Evolutionary conservation across 2,113 vertebrate species (phyloP).

Genomic region (Bufo bufo): DNA sequence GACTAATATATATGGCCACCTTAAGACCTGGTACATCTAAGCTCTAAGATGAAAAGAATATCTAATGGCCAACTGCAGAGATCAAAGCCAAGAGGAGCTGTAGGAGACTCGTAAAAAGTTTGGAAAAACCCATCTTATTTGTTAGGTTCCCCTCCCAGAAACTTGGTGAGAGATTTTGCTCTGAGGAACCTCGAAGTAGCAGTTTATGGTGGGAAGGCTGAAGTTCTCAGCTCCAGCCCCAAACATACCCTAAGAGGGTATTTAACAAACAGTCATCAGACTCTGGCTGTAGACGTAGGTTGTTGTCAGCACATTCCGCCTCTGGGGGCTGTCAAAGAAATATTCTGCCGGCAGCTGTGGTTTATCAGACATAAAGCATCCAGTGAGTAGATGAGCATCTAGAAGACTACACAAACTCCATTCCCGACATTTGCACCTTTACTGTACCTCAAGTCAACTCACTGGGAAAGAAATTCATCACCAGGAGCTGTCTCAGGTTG

Average conservation of each 20-base stretch:
- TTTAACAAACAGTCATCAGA: neutral
- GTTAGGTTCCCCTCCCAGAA: neutral
- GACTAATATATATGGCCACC: too few relatives aligned
- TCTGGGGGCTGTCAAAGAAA: neutral
- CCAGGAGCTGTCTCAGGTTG: neutral
- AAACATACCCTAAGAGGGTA: neutral
- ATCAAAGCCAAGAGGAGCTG: neutral
- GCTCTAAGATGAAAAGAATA: neutral
- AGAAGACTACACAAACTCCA: neutral
- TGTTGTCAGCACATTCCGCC: neutral
- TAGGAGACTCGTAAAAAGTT: neutral
- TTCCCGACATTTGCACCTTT: neutral
- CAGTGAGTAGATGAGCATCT: neutral
- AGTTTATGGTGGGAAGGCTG: neutral
- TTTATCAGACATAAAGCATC: neutral
- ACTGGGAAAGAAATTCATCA: neutral
- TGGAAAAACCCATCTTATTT: neutral
- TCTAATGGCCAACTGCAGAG: neutral
- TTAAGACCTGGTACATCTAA: neutral
- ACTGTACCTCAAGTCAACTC: neutral
- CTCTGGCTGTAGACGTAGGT: neutral
- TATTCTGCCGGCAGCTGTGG: slow-evolving; percentile 3
- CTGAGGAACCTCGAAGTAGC: neutral
- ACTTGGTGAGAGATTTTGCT: neutral
- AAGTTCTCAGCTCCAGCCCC: neutral